Conservation (phyloP, 92 coral and sea anemone genomes). For the Phenganax subtilis region DNA sequence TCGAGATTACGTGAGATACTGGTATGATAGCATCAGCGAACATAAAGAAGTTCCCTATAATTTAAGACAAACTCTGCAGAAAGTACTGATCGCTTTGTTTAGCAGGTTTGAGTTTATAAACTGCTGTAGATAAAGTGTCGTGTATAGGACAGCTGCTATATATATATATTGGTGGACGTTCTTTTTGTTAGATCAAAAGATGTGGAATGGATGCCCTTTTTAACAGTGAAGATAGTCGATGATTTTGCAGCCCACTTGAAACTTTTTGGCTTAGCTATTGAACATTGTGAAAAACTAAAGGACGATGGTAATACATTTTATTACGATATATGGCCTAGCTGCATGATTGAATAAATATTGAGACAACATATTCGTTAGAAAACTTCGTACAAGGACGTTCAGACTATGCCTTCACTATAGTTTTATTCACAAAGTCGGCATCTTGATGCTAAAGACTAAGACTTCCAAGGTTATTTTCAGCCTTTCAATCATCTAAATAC, state of each 20-base stretch:
- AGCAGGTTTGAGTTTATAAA: slow-evolving; percentile 54
- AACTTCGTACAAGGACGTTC: no score
- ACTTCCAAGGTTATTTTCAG: no score
- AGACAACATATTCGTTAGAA: no score
- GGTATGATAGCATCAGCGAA: slow-evolving; percentile 78
- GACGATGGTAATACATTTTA: slow-evolving; percentile 27
- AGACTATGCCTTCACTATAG: no score
- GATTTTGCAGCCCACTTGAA: slow-evolving; percentile 87
- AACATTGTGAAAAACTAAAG: slow-evolving; percentile 57
- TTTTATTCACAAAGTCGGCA: no score
- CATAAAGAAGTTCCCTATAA: slow-evolving; percentile 92
- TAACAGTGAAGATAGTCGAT: slow-evolving; percentile 92
- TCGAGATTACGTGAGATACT: slow-evolving; percentile 84
- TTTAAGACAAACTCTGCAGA: slow-evolving; percentile 81
- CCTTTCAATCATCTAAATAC: no score
- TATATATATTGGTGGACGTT: neutral
- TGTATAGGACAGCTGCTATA: neutral
- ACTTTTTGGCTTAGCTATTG: slow-evolving; percentile 71
- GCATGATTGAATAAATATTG: no score
- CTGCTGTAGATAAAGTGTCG: neutral
- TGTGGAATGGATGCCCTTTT: slow-evolving; percentile 92
- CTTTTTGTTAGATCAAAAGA: slow-evolving; percentile 67
- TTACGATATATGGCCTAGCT: no score
- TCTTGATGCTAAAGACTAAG: no score
- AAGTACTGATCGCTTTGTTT: slow-evolving; percentile 87